Percentiles rank a stretch among this genome's conserved stretches.
These are phyloP conservation scores for Blennius ocellaris DNA, from an alignment of 2,113 vertebrate species.

Conservation along the genomic window DNA sequence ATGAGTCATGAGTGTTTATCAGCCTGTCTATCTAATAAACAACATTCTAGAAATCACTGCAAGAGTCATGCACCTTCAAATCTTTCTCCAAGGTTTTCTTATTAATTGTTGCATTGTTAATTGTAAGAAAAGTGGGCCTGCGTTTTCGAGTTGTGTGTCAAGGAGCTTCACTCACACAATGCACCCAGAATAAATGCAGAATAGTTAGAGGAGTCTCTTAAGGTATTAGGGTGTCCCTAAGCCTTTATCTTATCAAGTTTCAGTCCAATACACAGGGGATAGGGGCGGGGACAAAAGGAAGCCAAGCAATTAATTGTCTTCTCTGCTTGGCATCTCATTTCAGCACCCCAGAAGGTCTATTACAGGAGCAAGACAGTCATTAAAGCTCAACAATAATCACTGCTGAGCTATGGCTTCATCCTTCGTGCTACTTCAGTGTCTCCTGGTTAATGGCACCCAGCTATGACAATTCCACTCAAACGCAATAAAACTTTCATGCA, in stretches of 20 bases:
- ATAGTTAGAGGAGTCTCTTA: conserved; percentile 54
- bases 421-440: conserved; percentile 63
- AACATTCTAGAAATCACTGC: background rate
- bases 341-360: conserved; percentile 84
- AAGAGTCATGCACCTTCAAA: background rate
- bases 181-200: conserved; percentile 39
- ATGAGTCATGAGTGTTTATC: background rate
- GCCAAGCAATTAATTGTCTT: conserved; percentile 87
- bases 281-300: conserved; percentile 77
- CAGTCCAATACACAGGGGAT: conserved; percentile 72
- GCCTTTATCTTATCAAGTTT: conserved; percentile 81
- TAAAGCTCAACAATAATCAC: conserved; percentile 85
- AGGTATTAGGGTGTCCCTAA: conserved; percentile 76
- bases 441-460: conserved; percentile 65
- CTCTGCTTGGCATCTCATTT: conserved; percentile 84
- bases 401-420: conserved; percentile 76
- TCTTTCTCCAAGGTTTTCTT: background rate
- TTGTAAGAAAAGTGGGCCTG: background rate
- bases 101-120: background rate
- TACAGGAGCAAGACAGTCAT: conserved; percentile 83
- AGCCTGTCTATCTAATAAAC: background rate
- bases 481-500: conserved; percentile 61
- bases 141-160: background rate
- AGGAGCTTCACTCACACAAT: conserved; percentile 32
- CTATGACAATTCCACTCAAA: conserved; percentile 72